Conservation (phyloP, 2,113 vertebrate species). For the Ptilorrhoa leucosticta region DNA sequence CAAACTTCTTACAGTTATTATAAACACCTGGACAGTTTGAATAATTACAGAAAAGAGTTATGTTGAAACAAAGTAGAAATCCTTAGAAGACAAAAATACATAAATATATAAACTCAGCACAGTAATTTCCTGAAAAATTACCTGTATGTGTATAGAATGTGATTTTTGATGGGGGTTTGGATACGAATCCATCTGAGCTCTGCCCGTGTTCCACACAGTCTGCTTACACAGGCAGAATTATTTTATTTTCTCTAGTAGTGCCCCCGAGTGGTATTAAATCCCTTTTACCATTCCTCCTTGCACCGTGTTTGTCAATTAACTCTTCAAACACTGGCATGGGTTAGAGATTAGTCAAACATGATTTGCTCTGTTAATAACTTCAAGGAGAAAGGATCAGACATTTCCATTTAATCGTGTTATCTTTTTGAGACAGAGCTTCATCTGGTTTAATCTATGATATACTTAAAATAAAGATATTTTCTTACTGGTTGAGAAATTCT, state of each 20-base stretch:
- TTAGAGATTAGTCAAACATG: not conserved
- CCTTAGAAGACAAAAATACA: not conserved
- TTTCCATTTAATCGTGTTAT: not conserved
- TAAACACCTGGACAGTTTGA: not conserved
- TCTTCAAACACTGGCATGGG: not conserved
- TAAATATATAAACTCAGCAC: not conserved
- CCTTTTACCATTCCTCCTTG: not conserved
- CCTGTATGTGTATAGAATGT: not conserved
- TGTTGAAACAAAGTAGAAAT: not conserved
- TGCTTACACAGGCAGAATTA: not conserved
- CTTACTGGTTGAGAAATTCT: not conserved
- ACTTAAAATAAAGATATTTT: not conserved
- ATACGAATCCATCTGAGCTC: not conserved
- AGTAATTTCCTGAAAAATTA: not conserved
- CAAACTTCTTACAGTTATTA: not conserved
- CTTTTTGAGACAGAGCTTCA: not conserved
- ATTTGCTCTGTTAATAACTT: not conserved
- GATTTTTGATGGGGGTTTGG: not conserved
- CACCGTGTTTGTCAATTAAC: not conserved
- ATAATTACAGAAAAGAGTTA: not conserved
- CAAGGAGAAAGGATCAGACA: not conserved
- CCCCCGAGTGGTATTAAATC: not conserved
- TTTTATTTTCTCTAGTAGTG: not conserved
- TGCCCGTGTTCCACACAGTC: not conserved
- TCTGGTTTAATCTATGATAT: not conserved